phyloP scores from a whole-genome alignment of 2,113 vertebrate species.

The Pterophyllum scalare region DNA sequence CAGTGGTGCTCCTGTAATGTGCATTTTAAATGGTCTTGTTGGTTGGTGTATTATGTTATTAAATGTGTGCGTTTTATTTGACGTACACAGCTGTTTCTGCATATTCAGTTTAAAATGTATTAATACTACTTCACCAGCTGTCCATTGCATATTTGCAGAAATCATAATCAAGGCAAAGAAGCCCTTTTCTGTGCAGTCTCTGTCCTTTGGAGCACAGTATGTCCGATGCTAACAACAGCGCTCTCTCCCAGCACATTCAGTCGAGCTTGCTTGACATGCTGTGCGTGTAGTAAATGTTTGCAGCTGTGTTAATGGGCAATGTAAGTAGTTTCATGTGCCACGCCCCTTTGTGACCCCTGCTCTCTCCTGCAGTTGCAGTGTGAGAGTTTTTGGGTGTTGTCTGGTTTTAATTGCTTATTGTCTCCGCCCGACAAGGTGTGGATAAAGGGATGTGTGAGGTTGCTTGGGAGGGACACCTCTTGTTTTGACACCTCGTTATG shows the following conservation, averaged over 20 bases:
- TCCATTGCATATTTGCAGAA: neutral
- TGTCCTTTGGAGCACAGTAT: neutral
- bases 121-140: neutral
- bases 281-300: neutral
- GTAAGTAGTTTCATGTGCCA: neutral
- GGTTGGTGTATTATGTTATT: neutral
- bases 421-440: neutral
- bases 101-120: neutral
- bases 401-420: neutral
- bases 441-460: no score
- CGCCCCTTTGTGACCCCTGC: neutral
- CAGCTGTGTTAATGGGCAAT: neutral
- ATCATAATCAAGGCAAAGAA: slow-evolving; percentile 3
- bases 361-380: neutral
- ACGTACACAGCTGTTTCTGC: neutral
- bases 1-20: neutral
- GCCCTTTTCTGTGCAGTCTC: neutral
- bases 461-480: neutral
- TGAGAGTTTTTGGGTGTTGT: neutral
- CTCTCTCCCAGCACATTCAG: neutral
- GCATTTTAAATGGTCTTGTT: neutral
- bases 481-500: neutral
- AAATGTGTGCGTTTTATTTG: neutral
- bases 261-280: neutral
- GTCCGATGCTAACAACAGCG: slow-evolving; percentile 3